Conservation (phyloP, 2,113 vertebrate species). For the Nettapus auritus region DNA sequence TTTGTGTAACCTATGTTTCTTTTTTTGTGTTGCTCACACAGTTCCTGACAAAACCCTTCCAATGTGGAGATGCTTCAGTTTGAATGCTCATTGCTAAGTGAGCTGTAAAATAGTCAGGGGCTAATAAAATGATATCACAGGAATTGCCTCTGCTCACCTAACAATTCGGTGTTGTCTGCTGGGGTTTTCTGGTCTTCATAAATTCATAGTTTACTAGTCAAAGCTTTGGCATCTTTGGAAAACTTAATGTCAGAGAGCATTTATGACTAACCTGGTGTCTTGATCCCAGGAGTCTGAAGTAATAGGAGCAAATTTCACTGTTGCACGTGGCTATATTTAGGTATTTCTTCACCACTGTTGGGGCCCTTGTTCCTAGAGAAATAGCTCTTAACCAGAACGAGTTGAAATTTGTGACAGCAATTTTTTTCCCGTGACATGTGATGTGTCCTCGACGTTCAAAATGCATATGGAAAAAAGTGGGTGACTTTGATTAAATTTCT, state of each 20-base stretch:
- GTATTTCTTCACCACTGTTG: neutral
- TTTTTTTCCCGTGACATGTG: constrained; percentile 19
- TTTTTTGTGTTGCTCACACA: neutral
- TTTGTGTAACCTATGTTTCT: neutral
- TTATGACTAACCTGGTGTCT: constrained; percentile 39
- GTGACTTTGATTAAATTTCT: constrained; percentile 33
- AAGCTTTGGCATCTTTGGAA: constrained; percentile 44
- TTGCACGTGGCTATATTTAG: neutral
- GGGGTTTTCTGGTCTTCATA: neutral
- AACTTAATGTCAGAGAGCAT: constrained; percentile 29
- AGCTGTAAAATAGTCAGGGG: neutral
- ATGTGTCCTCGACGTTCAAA: constrained; percentile 15
- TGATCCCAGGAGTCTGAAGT: constrained; percentile 46
- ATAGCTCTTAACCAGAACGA: neutral
- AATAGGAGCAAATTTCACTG: constrained; percentile 37
- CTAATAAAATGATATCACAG: constrained; percentile 18
- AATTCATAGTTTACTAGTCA: constrained; percentile 23
- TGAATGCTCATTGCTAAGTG: neutral
- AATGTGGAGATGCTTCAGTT: neutral
- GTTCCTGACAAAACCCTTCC: neutral
- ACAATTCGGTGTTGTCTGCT: neutral
- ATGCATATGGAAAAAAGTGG: neutral
- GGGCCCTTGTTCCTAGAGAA: neutral
- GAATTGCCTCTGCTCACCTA: neutral
- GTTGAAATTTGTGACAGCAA: neutral